A percentile compares a stretch with the other conserved stretches of the same genome.
phyloP scores from a whole-genome alignment of 2,797 vertebrate species.

The Catharus ustulatus region DNA sequence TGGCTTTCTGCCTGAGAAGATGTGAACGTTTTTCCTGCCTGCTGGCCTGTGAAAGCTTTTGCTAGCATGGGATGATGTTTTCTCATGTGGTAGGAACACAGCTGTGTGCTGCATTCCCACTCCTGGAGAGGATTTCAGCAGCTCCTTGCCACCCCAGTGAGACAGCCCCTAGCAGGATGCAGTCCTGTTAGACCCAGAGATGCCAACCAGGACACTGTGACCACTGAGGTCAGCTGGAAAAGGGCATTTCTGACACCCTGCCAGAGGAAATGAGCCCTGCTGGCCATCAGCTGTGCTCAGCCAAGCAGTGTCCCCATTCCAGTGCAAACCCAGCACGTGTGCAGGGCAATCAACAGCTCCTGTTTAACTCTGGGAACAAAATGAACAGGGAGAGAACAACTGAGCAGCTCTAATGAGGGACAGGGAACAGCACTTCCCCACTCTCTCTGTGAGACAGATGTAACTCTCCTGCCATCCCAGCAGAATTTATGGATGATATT shows the following conservation, averaged over 20 bases:
- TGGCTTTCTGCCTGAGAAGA: conserved; percentile 44
- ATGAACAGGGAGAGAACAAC: background rate
- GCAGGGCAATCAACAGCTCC: conserved; percentile 22
- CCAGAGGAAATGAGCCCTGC: background rate
- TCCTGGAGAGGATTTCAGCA: background rate
- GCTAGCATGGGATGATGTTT: conserved; percentile 17
- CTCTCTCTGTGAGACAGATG: background rate
- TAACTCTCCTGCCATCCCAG: background rate
- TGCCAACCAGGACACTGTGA: background rate
- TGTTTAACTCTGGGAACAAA: background rate
- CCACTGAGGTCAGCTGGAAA: background rate
- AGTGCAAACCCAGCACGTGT: background rate
- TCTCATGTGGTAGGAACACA: background rate
- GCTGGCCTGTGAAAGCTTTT: conserved; percentile 52
- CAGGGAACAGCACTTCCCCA: rapidly evolving
- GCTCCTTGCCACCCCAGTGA: rapidly evolving
- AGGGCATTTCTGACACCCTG: background rate
- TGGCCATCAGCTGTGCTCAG: background rate
- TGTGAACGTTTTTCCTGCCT: conserved; percentile 17
- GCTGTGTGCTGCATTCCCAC: background rate
- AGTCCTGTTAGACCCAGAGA: background rate
- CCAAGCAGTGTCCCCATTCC: background rate
- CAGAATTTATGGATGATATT: background rate
- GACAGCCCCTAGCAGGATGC: background rate
- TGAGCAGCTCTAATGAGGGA: background rate